phyloP scores from a whole-genome alignment of 2,113 vertebrate genomes.

The Gopherus evgoodei region DNA sequence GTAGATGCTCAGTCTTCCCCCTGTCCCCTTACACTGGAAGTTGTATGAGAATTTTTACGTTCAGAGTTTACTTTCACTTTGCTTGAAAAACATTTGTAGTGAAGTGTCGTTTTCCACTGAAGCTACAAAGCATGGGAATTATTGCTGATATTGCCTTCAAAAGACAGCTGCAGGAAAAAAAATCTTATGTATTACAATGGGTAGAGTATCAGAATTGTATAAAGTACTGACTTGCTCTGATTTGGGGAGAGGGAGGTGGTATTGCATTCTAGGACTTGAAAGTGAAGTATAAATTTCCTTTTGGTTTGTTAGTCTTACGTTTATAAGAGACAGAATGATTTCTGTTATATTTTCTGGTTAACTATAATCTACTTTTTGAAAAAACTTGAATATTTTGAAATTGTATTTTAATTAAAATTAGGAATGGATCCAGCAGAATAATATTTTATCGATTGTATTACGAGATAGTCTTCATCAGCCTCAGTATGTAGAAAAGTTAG shows the following conservation, averaged over 20 bases:
- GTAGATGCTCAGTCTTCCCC: background rate
- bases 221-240: accelerated
- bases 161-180: background rate
- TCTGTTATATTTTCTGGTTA: background rate
- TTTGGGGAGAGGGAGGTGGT: background rate
- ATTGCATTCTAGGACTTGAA: background rate
- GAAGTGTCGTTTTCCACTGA: background rate
- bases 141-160: background rate
- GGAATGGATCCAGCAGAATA: conserved; percentile 99
- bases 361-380: background rate
- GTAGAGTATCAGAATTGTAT: background rate
- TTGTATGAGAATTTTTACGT: background rate
- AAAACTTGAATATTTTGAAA: conserved; percentile 49
- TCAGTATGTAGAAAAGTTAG: conserved; percentile 99
- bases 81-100: background rate
- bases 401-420: conserved; percentile 72
- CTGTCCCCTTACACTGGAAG: background rate
- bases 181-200: background rate
- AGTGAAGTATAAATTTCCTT: conserved; percentile 14
- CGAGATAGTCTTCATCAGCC: conserved; percentile 98
- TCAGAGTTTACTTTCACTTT: background rate
- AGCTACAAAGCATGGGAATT: background rate
- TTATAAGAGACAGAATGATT: background rate
- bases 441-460: conserved; percentile 97
- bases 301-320: background rate